A percentile compares a stretch with the other conserved stretches of the same genome.
Evolutionary conservation across 2,888 invertebrate genomes (phyloP).

Genomic region (Eudemis profundana): DNA sequence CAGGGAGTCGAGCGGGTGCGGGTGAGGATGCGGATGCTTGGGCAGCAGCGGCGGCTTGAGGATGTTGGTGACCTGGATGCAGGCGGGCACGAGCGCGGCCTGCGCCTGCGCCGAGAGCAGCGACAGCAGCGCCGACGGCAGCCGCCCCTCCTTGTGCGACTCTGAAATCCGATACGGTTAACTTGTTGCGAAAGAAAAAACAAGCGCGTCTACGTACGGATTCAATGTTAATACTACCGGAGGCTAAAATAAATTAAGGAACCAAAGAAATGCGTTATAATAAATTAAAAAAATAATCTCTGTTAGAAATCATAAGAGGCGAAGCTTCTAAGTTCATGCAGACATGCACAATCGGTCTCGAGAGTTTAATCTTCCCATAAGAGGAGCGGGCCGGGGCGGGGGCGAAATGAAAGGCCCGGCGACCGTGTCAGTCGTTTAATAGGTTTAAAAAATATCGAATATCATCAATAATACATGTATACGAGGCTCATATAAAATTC

Average conservation of each 20-base stretch:
- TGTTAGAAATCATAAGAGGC: slow-evolving; percentile 83
- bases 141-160: slow-evolving; percentile 71
- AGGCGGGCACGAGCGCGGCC: slow-evolving; percentile 62
- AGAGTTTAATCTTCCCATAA: slow-evolving; percentile 78
- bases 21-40: no score
- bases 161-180: slow-evolving; percentile 81
- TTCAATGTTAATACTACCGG: slow-evolving; percentile 84
- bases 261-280: slow-evolving; percentile 86
- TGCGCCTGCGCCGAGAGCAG: slow-evolving; percentile 70
- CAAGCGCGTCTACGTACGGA: slow-evolving; percentile 78
- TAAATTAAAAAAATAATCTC: slow-evolving; percentile 72
- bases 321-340: slow-evolving; percentile 84
- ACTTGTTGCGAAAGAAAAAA: slow-evolving; percentile 76
- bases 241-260: slow-evolving; percentile 84
- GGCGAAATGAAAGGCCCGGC: slow-evolving; percentile 63
- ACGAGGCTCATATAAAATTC: slow-evolving; percentile 75
- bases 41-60: slow-evolving; percentile 53
- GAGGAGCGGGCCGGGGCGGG: slow-evolving; percentile 57
- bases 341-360: slow-evolving; percentile 81
- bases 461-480: slow-evolving; percentile 72
- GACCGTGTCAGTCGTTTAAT: slow-evolving; percentile 71
- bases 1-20: slow-evolving; percentile 55
- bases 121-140: slow-evolving; percentile 79
- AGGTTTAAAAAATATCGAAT: slow-evolving; percentile 78
- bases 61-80: slow-evolving; percentile 63